Evolutionary conservation across 2,888 invertebrate species (phyloP).

Genomic region (Cantharis lateralis): DNA sequence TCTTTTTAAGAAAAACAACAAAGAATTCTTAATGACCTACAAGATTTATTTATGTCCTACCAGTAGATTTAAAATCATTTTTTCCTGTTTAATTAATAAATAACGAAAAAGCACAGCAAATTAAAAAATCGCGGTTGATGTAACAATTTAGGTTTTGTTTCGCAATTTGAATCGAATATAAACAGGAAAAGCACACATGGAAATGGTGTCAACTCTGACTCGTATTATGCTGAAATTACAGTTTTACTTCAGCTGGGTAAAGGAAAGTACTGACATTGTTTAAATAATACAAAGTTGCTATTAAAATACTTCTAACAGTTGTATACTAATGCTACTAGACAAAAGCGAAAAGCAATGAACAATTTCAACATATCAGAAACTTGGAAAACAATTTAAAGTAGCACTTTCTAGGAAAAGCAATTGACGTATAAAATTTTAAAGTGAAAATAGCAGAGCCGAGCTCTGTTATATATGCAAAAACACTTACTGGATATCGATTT

Average conservation of each 20-base stretch:
- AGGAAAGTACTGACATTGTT: background rate
- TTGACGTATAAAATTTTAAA: background rate
- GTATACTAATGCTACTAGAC: background rate
- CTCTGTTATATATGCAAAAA: background rate
- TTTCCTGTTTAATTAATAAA: background rate
- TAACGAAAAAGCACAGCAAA: background rate
- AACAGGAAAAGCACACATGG: background rate
- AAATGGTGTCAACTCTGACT: background rate
- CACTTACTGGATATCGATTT: background rate
- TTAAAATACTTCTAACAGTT: background rate
- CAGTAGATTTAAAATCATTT: background rate
- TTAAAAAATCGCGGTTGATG: background rate
- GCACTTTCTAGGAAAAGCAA: background rate
- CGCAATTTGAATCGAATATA: background rate
- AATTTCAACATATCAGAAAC: background rate
- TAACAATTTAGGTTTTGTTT: background rate
- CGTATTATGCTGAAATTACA: background rate
- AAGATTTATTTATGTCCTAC: conserved; percentile 1
- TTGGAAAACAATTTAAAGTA: background rate
- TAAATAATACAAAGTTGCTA: background rate
- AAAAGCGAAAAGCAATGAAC: background rate
- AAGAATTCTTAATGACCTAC: conserved; percentile 13
- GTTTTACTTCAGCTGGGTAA: background rate
- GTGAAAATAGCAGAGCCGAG: background rate
- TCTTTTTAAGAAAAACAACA: conserved; percentile 13